Evolutionary conservation across 2,797 vertebrate genomes (phyloP), one percentile per base, ranked within the genome.

Genomic region (Knipowitschia caucasica): DNA sequence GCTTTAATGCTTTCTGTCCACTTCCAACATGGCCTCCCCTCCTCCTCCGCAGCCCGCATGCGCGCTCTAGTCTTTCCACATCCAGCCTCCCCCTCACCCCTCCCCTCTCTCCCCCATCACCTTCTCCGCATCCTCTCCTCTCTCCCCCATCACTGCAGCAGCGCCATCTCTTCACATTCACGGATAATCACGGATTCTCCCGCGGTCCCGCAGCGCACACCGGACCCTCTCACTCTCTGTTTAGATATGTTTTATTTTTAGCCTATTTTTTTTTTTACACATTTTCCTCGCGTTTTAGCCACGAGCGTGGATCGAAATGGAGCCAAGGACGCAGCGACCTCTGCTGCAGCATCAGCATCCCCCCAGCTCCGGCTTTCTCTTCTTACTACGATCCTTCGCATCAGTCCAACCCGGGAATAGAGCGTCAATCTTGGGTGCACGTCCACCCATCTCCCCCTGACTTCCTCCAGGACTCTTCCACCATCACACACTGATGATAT

Each of bases 271-370:
- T 42, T 44, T 17, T 8, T 8, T n/a, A 4, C 43, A 10, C 0
- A 7, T 1, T 18, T 10, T 10, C 2, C 8, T 7, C 7, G 0
- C 11, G 18, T 9, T 10, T 1, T 1, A 29, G 30, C 9, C 25
- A 17, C 4, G 26, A n/a, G 4, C 11, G 15, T 2, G 2, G 3
- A 12, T 18, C 4, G 15, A 11, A 18, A 30, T 10, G 9, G 44
- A 46, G 18, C n/a, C 44, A 46, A 46, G 44, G 44, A 46, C 44
- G 26, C 26, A 1, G 7, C 44, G 44, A 46, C 44, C 44, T 46
- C 44, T 30, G 44, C 44, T 29, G 44, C 44, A 29, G 11, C 43
- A 25, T 24, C 43, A 45, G 21, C 42, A 26, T 29, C 44, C 26
- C 26, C n/a, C 44, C 44, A 20, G 29, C 44, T 30, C 15, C 23